Percentiles rank a stretch among this genome's conserved stretches.
Conservation (phyloP, 2,888 invertebrate genomes). For the Heliconius ismenius region DNA sequence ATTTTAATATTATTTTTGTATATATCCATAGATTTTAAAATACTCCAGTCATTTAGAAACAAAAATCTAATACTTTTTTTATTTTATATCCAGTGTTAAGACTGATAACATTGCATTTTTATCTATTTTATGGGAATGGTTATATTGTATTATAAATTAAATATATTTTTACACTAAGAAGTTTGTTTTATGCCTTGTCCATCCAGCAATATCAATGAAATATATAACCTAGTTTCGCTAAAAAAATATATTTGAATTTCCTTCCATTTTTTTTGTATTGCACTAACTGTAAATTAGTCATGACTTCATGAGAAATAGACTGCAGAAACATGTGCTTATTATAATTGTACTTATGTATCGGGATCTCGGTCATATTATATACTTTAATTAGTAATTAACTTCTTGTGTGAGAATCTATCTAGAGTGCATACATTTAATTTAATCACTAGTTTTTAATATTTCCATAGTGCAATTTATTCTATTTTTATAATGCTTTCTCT, state of each 20-base stretch:
- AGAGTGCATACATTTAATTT: too few relatives aligned
- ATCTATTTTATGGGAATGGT: slow-evolving; percentile 25
- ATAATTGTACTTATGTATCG: too few relatives aligned
- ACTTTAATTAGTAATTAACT: too few relatives aligned
- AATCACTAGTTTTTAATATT: too few relatives aligned
- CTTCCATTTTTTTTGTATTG: too few relatives aligned
- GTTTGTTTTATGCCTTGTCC: background rate
- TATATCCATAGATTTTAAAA: slow-evolving; percentile 11
- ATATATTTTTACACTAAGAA: slow-evolving; percentile 25
- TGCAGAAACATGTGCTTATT: too few relatives aligned
- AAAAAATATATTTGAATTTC: background rate
- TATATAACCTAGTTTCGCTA: background rate
- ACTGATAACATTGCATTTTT: slow-evolving; percentile 28
- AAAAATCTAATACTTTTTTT: slow-evolving; percentile 7
- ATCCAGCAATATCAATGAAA: background rate
- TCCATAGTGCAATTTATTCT: too few relatives aligned
- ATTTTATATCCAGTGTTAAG: slow-evolving; percentile 30
- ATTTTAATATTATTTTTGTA: background rate
- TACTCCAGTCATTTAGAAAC: slow-evolving; percentile 18
- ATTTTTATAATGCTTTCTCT: too few relatives aligned
- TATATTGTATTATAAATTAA: slow-evolving; percentile 15
- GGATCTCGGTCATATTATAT: too few relatives aligned
- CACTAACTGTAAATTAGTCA: background rate
- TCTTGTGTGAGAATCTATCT: too few relatives aligned
- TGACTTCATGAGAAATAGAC: too few relatives aligned